phyloP scores from a whole-genome alignment of 92 coral and sea anemone species.

The Heliopora coerulea region DNA sequence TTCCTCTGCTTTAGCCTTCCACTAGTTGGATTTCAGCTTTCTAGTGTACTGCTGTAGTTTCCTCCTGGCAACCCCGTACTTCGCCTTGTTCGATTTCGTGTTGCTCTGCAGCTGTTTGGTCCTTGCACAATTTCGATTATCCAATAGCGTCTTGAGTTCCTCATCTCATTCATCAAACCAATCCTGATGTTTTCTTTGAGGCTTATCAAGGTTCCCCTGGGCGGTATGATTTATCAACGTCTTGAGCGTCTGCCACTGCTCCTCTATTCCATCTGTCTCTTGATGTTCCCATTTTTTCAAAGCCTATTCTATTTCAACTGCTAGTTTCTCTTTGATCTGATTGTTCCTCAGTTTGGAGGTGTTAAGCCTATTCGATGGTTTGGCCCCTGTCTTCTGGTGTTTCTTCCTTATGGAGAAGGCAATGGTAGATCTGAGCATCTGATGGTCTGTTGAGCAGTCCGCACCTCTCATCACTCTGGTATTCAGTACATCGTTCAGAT shows the following conservation, averaged over 20 bases:
- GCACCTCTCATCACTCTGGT: constrained; percentile 9
- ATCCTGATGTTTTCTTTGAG: no score
- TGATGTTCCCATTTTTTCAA: no score
- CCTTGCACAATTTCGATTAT: background rate
- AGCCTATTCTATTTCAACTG: background rate
- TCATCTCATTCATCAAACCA: constrained; percentile 1
- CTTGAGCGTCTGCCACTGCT: background rate
- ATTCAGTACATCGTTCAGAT: background rate
- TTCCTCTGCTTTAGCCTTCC: background rate
- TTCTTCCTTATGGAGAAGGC: background rate
- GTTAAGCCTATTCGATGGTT: background rate
- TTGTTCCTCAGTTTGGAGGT: no score
- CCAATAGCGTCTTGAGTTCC: background rate
- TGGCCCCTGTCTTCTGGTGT: background rate
- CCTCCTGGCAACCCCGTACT: background rate
- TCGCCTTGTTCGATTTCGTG: background rate
- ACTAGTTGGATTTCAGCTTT: background rate
- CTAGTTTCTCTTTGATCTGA: no score
- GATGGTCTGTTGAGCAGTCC: background rate
- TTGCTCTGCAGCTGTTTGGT: background rate
- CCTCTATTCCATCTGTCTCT: background rate
- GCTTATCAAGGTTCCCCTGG: background rate
- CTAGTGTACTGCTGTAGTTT: background rate
- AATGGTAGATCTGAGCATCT: background rate
- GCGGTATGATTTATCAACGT: background rate